Base-by-base conservation (phyloP, 2,797 vertebrate genomes). In the Gastrophryne carolinensis region DNA sequence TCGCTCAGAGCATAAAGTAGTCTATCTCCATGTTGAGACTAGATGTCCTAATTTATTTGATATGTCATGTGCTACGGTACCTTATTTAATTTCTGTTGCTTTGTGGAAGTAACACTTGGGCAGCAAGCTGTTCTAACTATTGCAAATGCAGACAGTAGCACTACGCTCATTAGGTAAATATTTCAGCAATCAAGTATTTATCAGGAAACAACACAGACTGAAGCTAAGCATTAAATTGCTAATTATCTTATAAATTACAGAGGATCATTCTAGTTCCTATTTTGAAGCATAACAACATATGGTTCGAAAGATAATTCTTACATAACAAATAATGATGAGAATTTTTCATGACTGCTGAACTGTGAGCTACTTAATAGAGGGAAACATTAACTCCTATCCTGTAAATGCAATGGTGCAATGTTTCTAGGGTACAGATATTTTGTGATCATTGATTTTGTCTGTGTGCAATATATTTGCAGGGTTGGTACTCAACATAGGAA, bases 11-110 rank as follows among this genome's bases (percentile, higher is more conserved):
- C 35, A 69, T 34, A 70, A 58, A 58, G 37, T 58, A 58, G 39
- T n/a, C n/a, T n/a, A n/a, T n/a, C 67, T 58, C 52, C 54, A 70
- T 57, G 53, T 70, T 57, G 67, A 70, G 67, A 58, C 57, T 17
- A 70, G 58, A 70, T 70, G 54, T 70, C 53, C 44, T 21, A 37
- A 41, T 57, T 70, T 27, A 58, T 70, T 70, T 44, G 35, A 70
- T 70, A 70, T 37, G 64, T 67, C 53, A 58, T 44, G 67, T 44
- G 35, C 53, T 47, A 26, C 9, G 24, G 34, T 34, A 58, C 29
- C 54, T 23, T 70, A 35, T 56, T 70, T 39, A 57, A 13, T 57
- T 70, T 53, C 34, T 54, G 64, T 53, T 67, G 64, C 47, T 70
- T 58, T 67, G 64, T 67, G 49, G 64, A 67, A 53, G 64, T 39